Percentiles rank a stretch among this genome's conserved stretches.
These are phyloP conservation scores for Diploscapter pachys DNA, from an alignment of 1,140 invertebrate genomes.

Conservation along the genomic window DNA sequence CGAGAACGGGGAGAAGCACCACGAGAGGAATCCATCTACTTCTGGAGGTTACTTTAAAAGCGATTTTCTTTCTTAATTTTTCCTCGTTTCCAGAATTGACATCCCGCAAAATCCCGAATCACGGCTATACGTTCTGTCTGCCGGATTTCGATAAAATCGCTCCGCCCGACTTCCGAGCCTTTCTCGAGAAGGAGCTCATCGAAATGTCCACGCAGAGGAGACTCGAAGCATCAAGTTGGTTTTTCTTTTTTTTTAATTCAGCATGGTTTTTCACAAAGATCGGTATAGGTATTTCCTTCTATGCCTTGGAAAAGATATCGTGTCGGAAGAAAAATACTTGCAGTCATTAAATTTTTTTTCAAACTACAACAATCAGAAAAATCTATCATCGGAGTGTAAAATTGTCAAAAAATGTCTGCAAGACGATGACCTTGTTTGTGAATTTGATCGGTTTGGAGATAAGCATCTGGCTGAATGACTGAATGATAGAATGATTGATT, in stretches of 20 bases:
- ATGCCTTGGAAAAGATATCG: too few species aligned
- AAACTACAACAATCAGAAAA: too few species aligned
- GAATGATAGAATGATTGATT: conserved; percentile 20
- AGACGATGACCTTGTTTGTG: too few species aligned
- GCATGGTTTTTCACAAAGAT: neutral
- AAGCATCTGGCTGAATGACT: neutral
- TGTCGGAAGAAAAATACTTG: too few species aligned
- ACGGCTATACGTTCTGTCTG: conserved; percentile 76
- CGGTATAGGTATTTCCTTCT: too few species aligned
- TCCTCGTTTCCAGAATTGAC: conserved; percentile 7
- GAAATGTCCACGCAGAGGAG: conserved; percentile 79
- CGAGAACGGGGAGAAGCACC: conserved; percentile 12
- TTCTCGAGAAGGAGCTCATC: conserved; percentile 81
- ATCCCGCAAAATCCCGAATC: neutral
- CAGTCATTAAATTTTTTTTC: too few species aligned
- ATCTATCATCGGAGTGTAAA: too few species aligned
- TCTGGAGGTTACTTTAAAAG: conserved; percentile 5
- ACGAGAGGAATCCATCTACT: conserved; percentile 25
- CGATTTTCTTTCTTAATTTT: neutral
- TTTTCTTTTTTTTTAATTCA: neutral
- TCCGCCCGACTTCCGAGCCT: conserved; percentile 70
- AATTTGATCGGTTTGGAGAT: too few species aligned
- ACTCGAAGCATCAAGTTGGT: conserved; percentile 68
- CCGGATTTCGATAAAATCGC: conserved; percentile 77
- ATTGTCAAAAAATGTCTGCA: too few species aligned